Conservation (phyloP, 2,113 vertebrate species). For the Colistium nudipinnis region DNA sequence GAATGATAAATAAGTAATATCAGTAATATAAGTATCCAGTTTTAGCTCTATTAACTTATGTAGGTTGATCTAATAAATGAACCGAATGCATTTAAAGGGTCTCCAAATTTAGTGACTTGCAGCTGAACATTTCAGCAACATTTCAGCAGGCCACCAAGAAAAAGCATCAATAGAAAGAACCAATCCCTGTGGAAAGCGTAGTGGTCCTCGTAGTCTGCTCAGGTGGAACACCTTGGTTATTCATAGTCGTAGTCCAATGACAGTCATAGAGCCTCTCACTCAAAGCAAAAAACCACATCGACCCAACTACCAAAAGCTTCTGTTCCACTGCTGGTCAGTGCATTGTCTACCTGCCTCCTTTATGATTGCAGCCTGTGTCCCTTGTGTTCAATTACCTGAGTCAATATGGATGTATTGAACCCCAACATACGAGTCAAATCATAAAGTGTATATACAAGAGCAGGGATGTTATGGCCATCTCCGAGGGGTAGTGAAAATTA, state of each 20-base stretch:
- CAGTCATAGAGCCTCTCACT: conserved; percentile 29
- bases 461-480: conserved; percentile 53
- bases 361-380: conserved; percentile 65
- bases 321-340: conserved; percentile 51
- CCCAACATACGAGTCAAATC: conserved; percentile 71
- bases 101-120: not conserved
- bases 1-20: conserved; percentile 55
- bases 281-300: conserved; percentile 24
- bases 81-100: not conserved
- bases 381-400: conserved; percentile 76
- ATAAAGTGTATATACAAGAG: conserved; percentile 75
- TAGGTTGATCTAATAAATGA: conserved; percentile 3
- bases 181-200: conserved; percentile 33
- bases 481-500: conserved; percentile 66
- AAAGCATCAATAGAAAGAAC: conserved; percentile 2
- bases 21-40: conserved; percentile 10
- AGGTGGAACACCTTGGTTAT: conserved; percentile 65
- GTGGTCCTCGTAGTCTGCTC: conserved; percentile 50
- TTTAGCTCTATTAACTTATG: conserved; percentile 30
- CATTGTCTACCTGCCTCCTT: conserved; percentile 50
- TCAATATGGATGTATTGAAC: conserved; percentile 77
- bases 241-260: conserved; percentile 66
- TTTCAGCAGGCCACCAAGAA: too few species aligned
- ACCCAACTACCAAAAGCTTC: conserved; percentile 32
- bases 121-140: too few species aligned